Evolutionary conservation across 2,113 vertebrate species (phyloP), one percentile per base, ranked within the genome.

Genomic region (Tetrax tetrax): DNA sequence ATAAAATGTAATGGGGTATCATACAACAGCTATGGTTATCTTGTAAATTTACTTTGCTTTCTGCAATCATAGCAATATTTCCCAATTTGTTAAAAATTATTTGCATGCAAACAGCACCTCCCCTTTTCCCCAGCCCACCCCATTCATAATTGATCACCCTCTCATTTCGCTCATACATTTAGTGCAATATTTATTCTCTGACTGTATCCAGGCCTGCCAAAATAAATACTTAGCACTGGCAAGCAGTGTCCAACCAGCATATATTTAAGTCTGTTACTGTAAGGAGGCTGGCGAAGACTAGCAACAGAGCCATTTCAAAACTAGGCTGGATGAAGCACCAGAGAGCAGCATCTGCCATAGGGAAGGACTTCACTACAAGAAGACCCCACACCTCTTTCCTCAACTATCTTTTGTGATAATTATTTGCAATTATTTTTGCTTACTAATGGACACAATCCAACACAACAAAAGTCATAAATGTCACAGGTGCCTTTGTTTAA

Each of bases 11-110:
- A 54, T 57, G 53, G 50, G 25, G 17, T 92, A 21, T 80, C 68
- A 81, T 48, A 33, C 7, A 87, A 47, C 41, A 81, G 41, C 59
- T 90, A 22, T 9, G 22, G 22, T 84, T 87, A 65, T 57, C 59
- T 38, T 85, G 72, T 53, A 86, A 84, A 90, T 85, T 80, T 76
- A 51, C 22, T 89, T 94, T 75, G 12, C 9, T 81, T 21, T 85
- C 47, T 63, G 78, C 43, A 96, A 48, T 91, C 37, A 60, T 24
- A 77, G 14, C 18, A 69, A 14, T 91, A 81, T 59, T 87, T 93
- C 68, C 31, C 54, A 41, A 83, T 77, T 87, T 83, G 31, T 87
- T 96, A 77, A 33, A 95, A 91, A 29, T 50, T 83, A 53, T 90
- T 87, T 83, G 33, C 41, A 72, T 76, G 28, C 57, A 92, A 96